Evolutionary conservation across 2,888 invertebrate genomes (phyloP).

Genomic region (Drosophila conformis): DNA sequence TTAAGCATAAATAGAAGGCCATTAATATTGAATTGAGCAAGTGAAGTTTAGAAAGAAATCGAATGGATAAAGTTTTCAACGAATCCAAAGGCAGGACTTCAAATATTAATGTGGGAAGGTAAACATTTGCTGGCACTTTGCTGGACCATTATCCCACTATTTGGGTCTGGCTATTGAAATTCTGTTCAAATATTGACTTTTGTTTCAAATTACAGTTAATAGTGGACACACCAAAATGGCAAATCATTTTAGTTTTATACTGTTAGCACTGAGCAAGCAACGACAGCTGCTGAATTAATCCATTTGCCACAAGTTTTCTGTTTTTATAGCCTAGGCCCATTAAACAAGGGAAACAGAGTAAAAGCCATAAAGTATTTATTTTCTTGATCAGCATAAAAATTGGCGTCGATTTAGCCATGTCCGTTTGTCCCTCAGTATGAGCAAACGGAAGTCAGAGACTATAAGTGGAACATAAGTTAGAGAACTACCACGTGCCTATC

Average conservation of each 20-base stretch:
- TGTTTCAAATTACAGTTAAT: slow-evolving; percentile 38
- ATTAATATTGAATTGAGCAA: neutral
- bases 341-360: neutral
- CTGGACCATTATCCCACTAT: neutral
- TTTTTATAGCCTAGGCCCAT: neutral
- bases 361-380: neutral
- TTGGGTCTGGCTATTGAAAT: neutral
- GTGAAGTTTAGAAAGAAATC: slow-evolving; percentile 15
- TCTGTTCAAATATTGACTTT: slow-evolving; percentile 38
- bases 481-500: neutral
- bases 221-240: slow-evolving; percentile 6
- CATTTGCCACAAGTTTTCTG: neutral
- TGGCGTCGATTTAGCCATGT: neutral
- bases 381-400: neutral
- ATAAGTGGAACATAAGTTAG: neutral
- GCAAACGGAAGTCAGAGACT: neutral
- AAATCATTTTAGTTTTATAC: slow-evolving; percentile 24
- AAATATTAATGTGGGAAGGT: slow-evolving; percentile 14
- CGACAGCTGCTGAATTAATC: neutral
- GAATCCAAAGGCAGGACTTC: neutral
- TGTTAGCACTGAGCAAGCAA: neutral
- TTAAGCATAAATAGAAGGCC: slow-evolving; percentile 3
- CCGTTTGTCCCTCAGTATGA: neutral
- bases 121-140: slow-evolving; percentile 36
- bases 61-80: neutral